phyloP scores from a whole-genome alignment of 2,888 invertebrate genomes.

The Standfussiana lucernea region DNA sequence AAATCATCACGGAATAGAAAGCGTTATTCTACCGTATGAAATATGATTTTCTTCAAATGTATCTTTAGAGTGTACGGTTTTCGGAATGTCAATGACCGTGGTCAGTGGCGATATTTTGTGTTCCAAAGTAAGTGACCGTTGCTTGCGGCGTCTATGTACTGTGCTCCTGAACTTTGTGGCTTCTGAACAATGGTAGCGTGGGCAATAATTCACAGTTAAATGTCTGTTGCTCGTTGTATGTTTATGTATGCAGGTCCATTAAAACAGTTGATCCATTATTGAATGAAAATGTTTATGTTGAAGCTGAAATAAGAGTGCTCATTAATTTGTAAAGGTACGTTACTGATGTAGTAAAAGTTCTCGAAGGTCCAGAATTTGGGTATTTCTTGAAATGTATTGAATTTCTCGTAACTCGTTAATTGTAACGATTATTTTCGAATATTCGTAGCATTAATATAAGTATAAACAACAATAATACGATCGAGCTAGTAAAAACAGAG shows the following conservation, averaged over 20 bases:
- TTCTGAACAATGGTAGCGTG: slow-evolving; percentile 44
- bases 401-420: background rate
- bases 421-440: background rate
- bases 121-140: slow-evolving; percentile 50
- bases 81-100: slow-evolving; percentile 61
- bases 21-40: slow-evolving; percentile 26
- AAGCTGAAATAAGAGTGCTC: background rate
- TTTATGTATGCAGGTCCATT: slow-evolving; percentile 13
- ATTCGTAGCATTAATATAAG: background rate
- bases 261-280: slow-evolving; percentile 11
- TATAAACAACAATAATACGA: slow-evolving; percentile 40
- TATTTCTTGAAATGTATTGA: background rate
- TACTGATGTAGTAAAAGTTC: background rate
- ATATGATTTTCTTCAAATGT: slow-evolving; percentile 37
- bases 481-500: slow-evolving; percentile 52
- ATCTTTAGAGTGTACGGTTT: slow-evolving; percentile 37
- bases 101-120: slow-evolving; percentile 43
- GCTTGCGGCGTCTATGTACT: slow-evolving; percentile 48
- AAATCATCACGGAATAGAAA: slow-evolving; percentile 33
- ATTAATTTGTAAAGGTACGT: background rate
- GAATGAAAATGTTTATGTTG: background rate
- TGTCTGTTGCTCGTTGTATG: slow-evolving; percentile 7
- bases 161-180: slow-evolving; percentile 50
- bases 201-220: slow-evolving; percentile 34
- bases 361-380: background rate